Base-by-base conservation (phyloP, 2,113 vertebrate species). In the Synchiropus splendidus region DNA sequence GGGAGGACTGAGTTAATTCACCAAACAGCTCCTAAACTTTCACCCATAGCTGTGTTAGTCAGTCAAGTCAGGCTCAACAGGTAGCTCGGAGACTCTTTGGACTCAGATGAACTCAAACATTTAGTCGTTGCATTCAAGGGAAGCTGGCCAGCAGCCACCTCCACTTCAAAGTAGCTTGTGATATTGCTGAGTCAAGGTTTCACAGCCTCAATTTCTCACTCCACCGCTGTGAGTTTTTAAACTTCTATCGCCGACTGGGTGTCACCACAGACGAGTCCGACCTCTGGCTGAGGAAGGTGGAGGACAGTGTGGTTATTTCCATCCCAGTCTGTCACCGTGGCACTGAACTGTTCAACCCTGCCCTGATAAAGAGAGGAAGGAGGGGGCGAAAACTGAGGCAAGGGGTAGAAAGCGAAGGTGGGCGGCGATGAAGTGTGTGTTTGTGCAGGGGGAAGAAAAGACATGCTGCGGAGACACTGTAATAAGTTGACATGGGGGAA, bases 141-240 rank as follows among this genome's bases (percentile, higher is more conserved):
- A 31, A 66, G 66, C 31, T 68, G 51, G 53, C 61, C 34, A 39
- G 17, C 48, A 43, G 58, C 61, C 54, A 54, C 52, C 34, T 54
- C 3, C 58, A 68, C 65, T 74, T 63, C 62, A 68, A 64, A 78
- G 66, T 72, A 72, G 63, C 64, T 70, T 67, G 56, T 71, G 1
- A 4, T 30, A 57, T 27, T 27, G 61, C 73, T 76, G 78, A 77
- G 63, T 78, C 73, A 64, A 61, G 54, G 51, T 64, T 54, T 73
- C 70, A 70, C 73, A 33, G 61, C 61, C 70, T 48, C 47, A 61
- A 70, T 55, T 61, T 69, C 52, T 64, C 46, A 16, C 34, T 36
- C 51, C 9, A 13, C 47, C 9, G 2, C 49, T 42, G 12, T 10
- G 18, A 44, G 48, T 51, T 56, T 50, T 54, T 39, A 5, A 31